A percentile compares a stretch with the other conserved stretches of the same genome.
phyloP scores from a whole-genome alignment of 2,113 vertebrate genomes.

The Podocnemis expansa region DNA sequence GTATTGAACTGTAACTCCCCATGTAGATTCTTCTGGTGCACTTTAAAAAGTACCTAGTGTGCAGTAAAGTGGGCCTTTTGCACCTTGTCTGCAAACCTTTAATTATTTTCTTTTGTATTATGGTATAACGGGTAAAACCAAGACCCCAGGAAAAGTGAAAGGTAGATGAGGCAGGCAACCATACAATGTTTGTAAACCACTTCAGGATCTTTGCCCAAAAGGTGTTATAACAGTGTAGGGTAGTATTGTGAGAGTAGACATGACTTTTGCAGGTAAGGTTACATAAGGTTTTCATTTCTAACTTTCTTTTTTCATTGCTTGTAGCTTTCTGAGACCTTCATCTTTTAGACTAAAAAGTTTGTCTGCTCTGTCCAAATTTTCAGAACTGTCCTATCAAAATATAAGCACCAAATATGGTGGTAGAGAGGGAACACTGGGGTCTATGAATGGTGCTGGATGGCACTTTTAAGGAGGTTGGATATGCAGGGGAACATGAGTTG shows the following conservation, averaged over 20 bases:
- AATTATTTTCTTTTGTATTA: not conserved
- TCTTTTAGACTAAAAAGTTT: not conserved
- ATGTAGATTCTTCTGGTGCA: too few relatives aligned
- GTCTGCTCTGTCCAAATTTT: not conserved
- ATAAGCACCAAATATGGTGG: not conserved
- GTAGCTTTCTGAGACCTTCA: not conserved
- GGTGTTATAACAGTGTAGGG: not conserved
- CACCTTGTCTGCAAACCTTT: not conserved
- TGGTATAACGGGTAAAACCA: fast-evolving
- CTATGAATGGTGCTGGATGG: not conserved
- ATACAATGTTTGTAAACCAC: not conserved
- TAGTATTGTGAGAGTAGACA: not conserved
- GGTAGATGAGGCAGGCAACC: not conserved
- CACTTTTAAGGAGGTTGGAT: not conserved
- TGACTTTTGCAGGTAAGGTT: fast-evolving
- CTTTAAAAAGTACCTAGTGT: too few relatives aligned
- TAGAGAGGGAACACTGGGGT: not conserved
- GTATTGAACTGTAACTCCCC: too few relatives aligned
- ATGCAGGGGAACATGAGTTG: not conserved
- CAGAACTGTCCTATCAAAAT: too few relatives aligned
- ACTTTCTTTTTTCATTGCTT: not conserved
- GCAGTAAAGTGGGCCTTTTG: too few relatives aligned
- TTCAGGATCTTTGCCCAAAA: not conserved
- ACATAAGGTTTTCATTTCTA: not conserved
- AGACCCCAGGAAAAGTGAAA: not conserved